Conservation (phyloP, 2,888 invertebrate species). For the Acrocyrtus sp. region DNA sequence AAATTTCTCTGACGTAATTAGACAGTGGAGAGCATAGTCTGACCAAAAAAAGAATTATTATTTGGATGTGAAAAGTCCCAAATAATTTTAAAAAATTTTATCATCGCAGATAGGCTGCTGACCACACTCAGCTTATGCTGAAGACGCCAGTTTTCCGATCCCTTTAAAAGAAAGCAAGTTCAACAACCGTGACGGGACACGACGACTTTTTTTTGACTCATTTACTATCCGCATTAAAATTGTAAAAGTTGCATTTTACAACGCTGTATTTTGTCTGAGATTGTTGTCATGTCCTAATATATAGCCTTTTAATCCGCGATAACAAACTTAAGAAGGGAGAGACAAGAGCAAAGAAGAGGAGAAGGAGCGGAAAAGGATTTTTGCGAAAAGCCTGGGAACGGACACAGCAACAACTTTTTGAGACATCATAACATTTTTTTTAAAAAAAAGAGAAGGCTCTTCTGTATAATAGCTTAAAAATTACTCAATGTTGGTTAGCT, state of each 20-base stretch:
- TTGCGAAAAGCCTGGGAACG: slow-evolving; percentile 53
- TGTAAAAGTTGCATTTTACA: background rate
- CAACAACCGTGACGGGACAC: slow-evolving; percentile 39
- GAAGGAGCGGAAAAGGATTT: slow-evolving; percentile 43
- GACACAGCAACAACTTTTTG: slow-evolving; percentile 31
- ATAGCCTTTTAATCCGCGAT: slow-evolving; percentile 27
- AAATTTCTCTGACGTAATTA: too few relatives aligned
- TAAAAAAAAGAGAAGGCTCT: background rate
- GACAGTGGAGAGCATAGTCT: too few relatives aligned
- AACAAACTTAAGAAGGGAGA: too few relatives aligned
- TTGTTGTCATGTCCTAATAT: background rate
- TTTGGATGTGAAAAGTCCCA: too few relatives aligned
- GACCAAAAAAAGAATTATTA: too few relatives aligned
- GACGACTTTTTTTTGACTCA: too few relatives aligned
- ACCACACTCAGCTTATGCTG: too few relatives aligned
- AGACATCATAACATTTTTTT: too few relatives aligned
- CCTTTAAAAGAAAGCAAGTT: slow-evolving; percentile 21
- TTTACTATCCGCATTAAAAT: slow-evolving; percentile 4
- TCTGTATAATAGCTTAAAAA: slow-evolving; percentile 21
- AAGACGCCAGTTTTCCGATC: too few relatives aligned
- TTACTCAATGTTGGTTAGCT: slow-evolving; percentile 14
- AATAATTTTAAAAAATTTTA: too few relatives aligned
- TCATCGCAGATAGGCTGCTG: too few relatives aligned
- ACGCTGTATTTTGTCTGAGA: background rate
- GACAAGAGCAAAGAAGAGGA: slow-evolving; percentile 8